phyloP scores from a whole-genome alignment of 2,888 invertebrate species.

The Ormyrus nitidulus region DNA sequence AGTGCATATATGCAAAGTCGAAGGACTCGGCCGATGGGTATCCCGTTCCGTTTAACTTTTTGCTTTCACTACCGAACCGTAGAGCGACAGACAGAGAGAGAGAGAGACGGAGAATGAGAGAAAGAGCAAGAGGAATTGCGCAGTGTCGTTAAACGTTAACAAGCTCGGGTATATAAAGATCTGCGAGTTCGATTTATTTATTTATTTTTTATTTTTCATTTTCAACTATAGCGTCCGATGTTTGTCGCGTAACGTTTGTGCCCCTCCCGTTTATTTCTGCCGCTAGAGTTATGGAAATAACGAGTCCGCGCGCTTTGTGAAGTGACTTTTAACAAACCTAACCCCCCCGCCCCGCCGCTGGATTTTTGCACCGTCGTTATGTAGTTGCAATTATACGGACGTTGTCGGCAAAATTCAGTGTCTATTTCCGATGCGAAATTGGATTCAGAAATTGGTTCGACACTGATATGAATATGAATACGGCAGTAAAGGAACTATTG shows the following conservation, averaged over 20 bases:
- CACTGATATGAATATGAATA: slow-evolving; percentile 9
- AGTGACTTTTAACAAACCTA: slow-evolving; percentile 42
- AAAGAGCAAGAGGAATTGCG: slow-evolving; percentile 12
- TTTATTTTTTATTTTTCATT: slow-evolving; percentile 26
- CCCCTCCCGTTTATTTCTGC: slow-evolving; percentile 30
- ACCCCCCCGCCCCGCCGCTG: not conserved
- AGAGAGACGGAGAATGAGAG: slow-evolving; percentile 7
- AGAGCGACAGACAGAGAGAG: slow-evolving; percentile 1
- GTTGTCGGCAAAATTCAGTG: slow-evolving; percentile 2
- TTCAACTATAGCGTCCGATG: slow-evolving; percentile 18
- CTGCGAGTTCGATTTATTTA: slow-evolving; percentile 52
- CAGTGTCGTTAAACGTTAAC: slow-evolving; percentile 55
- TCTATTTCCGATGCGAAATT: slow-evolving; percentile 39
- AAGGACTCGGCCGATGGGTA: slow-evolving; percentile 42
- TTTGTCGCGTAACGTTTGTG: slow-evolving; percentile 41
- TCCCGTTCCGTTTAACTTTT: slow-evolving; percentile 50
- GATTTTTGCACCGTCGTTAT: slow-evolving; percentile 5
- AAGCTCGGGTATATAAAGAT: slow-evolving; percentile 48
- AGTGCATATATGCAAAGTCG: not conserved
- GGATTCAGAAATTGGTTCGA: slow-evolving; percentile 40
- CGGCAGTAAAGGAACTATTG: not conserved
- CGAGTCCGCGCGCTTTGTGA: slow-evolving; percentile 41
- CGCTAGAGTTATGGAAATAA: slow-evolving; percentile 50
- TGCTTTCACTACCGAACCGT: slow-evolving; percentile 51
- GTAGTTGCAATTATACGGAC: slow-evolving; percentile 30